phyloP scores from a whole-genome alignment of 1,140 invertebrate species.

The Teleopsis dalmanni region DNA sequence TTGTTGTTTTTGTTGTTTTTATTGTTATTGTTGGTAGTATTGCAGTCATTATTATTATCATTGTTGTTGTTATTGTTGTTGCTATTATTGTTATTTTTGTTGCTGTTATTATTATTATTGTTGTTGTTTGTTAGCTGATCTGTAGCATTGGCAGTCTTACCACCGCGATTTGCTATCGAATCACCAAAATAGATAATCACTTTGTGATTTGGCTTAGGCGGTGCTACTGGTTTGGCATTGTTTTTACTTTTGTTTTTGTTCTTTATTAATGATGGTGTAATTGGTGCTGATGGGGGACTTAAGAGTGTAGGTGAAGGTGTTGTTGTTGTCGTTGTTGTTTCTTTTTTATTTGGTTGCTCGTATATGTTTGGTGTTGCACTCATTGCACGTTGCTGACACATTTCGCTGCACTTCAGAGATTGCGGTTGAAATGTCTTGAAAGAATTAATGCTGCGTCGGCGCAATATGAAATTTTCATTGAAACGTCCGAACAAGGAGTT shows the following conservation, averaged over 20 bases:
- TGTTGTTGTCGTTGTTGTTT: slow-evolving; percentile 28
- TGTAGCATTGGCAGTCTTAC: slow-evolving; percentile 16
- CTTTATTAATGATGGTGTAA: slow-evolving; percentile 26
- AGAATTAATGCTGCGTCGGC: slow-evolving; percentile 25
- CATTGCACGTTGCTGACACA: slow-evolving; percentile 24
- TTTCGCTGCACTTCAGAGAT: slow-evolving; percentile 38
- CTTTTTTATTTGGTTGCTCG: slow-evolving; percentile 19
- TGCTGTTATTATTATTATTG: no score
- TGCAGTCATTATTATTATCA: neutral
- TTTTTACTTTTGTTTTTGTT: slow-evolving; percentile 6
- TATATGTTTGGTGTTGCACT: slow-evolving; percentile 3
- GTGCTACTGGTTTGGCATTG: neutral
- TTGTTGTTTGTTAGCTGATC: slow-evolving; percentile 7
- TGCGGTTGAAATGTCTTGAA: slow-evolving; percentile 39
- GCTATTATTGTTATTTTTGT: neutral
- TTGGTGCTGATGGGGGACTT: no score
- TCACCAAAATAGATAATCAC: slow-evolving; percentile 65
- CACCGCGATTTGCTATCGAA: slow-evolving; percentile 48
- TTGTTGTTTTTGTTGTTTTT: neutral
- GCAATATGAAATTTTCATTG: slow-evolving; percentile 46
- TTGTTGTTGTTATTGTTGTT: neutral
- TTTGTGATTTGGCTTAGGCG: slow-evolving; percentile 48
- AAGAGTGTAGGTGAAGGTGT: slow-evolving; percentile 36
- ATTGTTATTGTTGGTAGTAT: neutral
- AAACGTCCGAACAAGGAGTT: slow-evolving; percentile 32